Percentiles rank a stretch among this genome's conserved stretches.
Conservation (phyloP, 2,888 invertebrate genomes). For the Andrena chrysosceles region DNA sequence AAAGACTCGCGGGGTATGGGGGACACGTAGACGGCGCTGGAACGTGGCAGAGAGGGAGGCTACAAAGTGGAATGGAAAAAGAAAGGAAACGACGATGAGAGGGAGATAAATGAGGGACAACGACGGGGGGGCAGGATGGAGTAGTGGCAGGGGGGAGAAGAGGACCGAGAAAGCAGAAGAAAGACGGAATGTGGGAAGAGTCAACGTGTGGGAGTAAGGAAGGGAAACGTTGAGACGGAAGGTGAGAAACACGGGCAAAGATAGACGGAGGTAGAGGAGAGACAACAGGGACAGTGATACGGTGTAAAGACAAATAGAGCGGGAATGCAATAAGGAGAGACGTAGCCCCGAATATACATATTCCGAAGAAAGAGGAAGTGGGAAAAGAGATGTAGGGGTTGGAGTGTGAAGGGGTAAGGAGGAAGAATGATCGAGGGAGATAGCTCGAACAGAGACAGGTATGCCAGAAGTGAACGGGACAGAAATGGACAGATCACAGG, state of each 20-base stretch:
- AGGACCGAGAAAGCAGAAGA: constrained; percentile 26
- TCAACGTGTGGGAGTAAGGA: constrained; percentile 23
- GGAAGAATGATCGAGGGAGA: constrained; percentile 36
- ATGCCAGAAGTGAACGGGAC: constrained; percentile 37
- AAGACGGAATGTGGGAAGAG: constrained; percentile 23
- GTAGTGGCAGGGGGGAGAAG: not conserved
- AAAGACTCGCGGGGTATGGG: constrained; percentile 26
- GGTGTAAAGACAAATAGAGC: constrained; percentile 63
- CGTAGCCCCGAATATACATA: constrained; percentile 51
- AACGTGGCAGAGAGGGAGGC: constrained; percentile 42
- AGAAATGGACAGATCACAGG: constrained; percentile 35
- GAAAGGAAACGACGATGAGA: constrained; percentile 45
- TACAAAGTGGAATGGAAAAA: constrained; percentile 50
- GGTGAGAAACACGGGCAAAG: constrained; percentile 53
- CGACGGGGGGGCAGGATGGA: not conserved
- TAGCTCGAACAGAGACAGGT: constrained; percentile 41
- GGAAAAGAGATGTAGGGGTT: too few species aligned
- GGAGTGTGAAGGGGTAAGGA: not conserved
- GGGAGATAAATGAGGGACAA: constrained; percentile 44
- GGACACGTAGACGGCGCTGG: constrained; percentile 42
- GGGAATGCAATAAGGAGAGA: constrained; percentile 61
- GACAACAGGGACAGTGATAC: constrained; percentile 56
- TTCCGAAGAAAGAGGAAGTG: constrained; percentile 37
- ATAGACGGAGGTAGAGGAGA: constrained; percentile 38
- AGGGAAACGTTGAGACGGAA: constrained; percentile 40